These are phyloP conservation scores for Sesia apiformis DNA, from an alignment of 2,888 invertebrate genomes.

Conservation along the genomic window DNA sequence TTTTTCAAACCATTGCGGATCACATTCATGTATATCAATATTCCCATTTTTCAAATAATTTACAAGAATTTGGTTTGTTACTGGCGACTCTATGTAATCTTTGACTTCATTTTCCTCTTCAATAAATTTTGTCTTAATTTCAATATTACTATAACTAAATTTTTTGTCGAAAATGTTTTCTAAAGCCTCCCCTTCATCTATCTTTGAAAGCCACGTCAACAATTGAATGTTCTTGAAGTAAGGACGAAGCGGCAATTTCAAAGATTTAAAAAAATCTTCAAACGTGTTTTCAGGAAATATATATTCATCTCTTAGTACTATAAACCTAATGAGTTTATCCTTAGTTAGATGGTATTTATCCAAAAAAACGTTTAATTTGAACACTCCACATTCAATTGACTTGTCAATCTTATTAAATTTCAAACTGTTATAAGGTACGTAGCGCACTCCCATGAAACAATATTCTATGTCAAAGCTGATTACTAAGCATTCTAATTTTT, in stretches of 20 bases:
- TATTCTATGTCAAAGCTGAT: background rate
- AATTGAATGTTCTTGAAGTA: background rate
- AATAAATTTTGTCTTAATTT: background rate
- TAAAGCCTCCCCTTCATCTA: background rate
- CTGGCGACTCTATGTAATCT: background rate
- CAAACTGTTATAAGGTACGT: background rate
- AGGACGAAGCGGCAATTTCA: background rate
- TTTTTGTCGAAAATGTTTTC: background rate
- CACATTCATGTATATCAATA: background rate
- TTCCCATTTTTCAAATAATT: background rate
- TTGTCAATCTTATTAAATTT: background rate
- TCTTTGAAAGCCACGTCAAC: background rate
- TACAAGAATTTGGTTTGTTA: background rate
- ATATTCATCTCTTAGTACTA: background rate
- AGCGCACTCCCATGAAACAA: background rate
- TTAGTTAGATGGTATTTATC: background rate
- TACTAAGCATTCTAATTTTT: background rate
- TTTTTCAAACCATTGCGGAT: background rate
- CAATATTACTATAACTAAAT: background rate
- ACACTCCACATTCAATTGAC: background rate
- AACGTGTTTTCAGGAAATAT: background rate
- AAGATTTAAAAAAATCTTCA: background rate
- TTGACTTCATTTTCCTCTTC: background rate
- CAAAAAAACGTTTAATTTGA: background rate
- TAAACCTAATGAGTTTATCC: background rate